Conservation (phyloP, 2,888 invertebrate species). For the Stegana nigrithorax region DNA sequence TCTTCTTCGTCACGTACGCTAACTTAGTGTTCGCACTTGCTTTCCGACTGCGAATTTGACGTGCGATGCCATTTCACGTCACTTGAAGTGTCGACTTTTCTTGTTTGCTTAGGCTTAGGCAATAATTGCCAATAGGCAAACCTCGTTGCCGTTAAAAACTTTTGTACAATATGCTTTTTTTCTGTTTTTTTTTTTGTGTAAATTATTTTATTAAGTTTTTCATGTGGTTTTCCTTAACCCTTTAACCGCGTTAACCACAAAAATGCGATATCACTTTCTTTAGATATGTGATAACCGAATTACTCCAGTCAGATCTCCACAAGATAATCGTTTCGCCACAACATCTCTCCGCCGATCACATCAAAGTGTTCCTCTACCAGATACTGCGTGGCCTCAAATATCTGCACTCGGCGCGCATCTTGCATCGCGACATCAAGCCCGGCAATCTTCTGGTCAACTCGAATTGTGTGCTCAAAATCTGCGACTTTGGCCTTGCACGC, state of each 20-base stretch:
- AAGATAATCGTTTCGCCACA: constrained; percentile 99
- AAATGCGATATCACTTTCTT: constrained; percentile 19
- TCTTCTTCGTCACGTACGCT: too few species aligned
- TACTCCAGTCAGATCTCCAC: constrained; percentile 99
- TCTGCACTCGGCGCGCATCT: constrained; percentile 96
- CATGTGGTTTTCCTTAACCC: constrained; percentile 36
- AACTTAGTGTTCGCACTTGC: too few species aligned
- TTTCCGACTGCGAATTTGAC: too few species aligned
- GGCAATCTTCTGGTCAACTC: constrained; percentile 99
- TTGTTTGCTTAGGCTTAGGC: too few species aligned
- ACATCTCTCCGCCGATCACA: constrained; percentile 98
- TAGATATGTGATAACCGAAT: constrained; percentile 99
- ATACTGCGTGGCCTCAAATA: constrained; percentile 99
- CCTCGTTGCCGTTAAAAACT: too few species aligned
- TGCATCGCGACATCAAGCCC: constrained; percentile 99
- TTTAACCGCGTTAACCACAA: not conserved
- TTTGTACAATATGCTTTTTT: too few species aligned
- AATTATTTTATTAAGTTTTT: too few species aligned
- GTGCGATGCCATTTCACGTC: too few species aligned
- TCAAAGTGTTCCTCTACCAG: constrained; percentile 99
- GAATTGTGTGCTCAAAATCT: constrained; percentile 99
- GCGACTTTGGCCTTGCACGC: constrained; percentile 98
- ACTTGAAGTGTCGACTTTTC: too few species aligned
- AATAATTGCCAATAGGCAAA: too few species aligned
- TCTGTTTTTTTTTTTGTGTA: too few species aligned